phyloP scores from a whole-genome alignment of 2,888 invertebrate genomes.

The Cephus nigrinus region DNA sequence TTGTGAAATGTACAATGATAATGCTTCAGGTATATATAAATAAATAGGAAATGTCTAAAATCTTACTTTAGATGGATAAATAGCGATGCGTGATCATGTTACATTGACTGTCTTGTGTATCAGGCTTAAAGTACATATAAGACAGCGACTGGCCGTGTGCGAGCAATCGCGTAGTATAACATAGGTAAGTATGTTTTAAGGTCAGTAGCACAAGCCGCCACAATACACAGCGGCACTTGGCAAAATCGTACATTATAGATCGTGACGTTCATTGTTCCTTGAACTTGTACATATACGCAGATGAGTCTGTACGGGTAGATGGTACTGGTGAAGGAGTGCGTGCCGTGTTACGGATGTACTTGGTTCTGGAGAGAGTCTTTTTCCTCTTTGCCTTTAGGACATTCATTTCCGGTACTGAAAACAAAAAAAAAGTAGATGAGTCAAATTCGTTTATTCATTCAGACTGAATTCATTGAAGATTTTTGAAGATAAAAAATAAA shows the following conservation, averaged over 20 bases:
- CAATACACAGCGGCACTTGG: constrained; percentile 36
- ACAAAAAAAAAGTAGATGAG: background rate
- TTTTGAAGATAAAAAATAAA: background rate
- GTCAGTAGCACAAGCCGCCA: constrained; percentile 60
- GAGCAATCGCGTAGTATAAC: constrained; percentile 54
- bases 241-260: constrained; percentile 61
- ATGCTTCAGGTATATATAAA: background rate
- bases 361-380: background rate
- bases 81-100: background rate
- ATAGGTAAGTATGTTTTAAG: constrained; percentile 64
- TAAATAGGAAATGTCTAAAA: background rate
- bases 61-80: background rate
- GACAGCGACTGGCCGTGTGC: background rate
- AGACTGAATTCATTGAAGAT: background rate
- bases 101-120: background rate
- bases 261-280: constrained; percentile 60
- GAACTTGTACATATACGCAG: constrained; percentile 50
- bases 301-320: background rate
- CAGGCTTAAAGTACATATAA: background rate
- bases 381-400: background rate
- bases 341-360: background rate
- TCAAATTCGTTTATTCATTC: background rate
- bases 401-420: background rate
- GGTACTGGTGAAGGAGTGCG: constrained; percentile 20
- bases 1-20: background rate